Evolutionary conservation across 2,797 vertebrate species (phyloP).

Genomic region (Falco novaeseelandiae): DNA sequence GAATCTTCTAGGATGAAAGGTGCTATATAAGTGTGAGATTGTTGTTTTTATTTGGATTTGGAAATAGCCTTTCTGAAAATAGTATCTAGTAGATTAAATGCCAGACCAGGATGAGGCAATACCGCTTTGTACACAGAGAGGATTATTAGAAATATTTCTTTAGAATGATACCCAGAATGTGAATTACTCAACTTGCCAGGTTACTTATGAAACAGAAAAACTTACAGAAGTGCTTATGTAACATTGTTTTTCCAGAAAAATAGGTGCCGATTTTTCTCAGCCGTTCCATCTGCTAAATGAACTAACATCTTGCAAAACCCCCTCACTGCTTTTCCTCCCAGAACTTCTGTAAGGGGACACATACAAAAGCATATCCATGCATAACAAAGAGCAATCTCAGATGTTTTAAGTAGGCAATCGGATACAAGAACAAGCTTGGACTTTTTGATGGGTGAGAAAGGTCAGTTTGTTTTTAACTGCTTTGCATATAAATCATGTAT

Average conservation of each 20-base stretch:
- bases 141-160: conserved; percentile 73
- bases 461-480: conserved; percentile 62
- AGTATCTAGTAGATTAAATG: conserved; percentile 66
- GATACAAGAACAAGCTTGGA: conserved; percentile 25
- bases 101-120: conserved; percentile 65
- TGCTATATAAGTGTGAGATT: conserved; percentile 30
- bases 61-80: conserved; percentile 69
- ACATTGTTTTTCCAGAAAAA: conserved; percentile 54
- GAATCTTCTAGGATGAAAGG: conserved; percentile 50
- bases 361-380: background rate
- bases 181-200: conserved; percentile 68
- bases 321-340: background rate
- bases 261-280: conserved; percentile 35
- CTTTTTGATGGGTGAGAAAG: conserved; percentile 63
- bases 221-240: conserved; percentile 64
- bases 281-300: conserved; percentile 26
- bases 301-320: conserved; percentile 49
- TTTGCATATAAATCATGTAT: conserved; percentile 51
- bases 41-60: conserved; percentile 64
- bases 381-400: conserved; percentile 49
- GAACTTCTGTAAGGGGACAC: background rate
- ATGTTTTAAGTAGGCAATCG: background rate
- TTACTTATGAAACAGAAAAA: conserved; percentile 71
- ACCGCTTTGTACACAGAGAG: conserved; percentile 62
- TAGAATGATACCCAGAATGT: conserved; percentile 70